A percentile compares a stretch with the other conserved stretches of the same genome.
These are phyloP conservation scores for Platysteira castanea DNA, from an alignment of 2,113 vertebrate genomes.

Conservation along the genomic window DNA sequence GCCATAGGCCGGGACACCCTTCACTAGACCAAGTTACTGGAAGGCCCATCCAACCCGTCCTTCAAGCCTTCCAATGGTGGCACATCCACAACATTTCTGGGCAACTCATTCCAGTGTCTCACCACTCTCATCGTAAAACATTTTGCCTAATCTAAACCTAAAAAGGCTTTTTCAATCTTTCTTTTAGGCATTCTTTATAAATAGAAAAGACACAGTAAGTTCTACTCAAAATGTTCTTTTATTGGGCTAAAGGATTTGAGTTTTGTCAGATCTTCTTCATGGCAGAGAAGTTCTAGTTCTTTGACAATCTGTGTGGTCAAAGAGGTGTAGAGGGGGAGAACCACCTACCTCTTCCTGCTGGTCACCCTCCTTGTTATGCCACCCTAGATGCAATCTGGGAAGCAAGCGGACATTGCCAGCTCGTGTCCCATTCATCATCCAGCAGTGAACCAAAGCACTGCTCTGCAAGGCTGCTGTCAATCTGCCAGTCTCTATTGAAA, in stretches of 20 bases:
- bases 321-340: neutral
- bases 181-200: neutral
- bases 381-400: no score
- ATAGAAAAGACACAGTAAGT: neutral
- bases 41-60: neutral
- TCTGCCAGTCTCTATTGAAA: neutral
- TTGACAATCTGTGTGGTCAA: neutral
- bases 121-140: neutral
- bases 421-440: neutral
- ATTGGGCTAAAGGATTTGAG: no score
- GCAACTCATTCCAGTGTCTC: neutral
- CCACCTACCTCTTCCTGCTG: neutral
- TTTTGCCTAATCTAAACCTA: neutral
- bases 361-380: no score
- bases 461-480: neutral
- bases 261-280: neutral
- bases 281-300: no score
- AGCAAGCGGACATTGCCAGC: neutral
- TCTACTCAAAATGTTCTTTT: neutral
- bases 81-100: neutral
- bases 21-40: neutral
- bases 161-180: neutral
- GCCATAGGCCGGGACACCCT: rapidly evolving
- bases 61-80: neutral
- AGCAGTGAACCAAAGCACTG: neutral